phyloP scores from a whole-genome alignment of 2,797 vertebrate genomes.

The Hydrocynus forskahlii region DNA sequence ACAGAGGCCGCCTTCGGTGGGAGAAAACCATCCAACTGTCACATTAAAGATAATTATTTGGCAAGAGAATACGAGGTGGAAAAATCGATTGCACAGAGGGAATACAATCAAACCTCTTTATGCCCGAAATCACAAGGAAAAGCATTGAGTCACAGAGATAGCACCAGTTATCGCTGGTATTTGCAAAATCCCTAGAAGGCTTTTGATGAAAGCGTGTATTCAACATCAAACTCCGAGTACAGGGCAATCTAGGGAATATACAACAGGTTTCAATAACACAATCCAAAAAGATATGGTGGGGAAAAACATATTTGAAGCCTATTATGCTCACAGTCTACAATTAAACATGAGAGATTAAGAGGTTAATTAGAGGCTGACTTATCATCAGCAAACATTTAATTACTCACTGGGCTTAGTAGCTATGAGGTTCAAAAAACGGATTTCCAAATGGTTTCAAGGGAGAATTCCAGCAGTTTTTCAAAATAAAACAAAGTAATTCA shows the following conservation, averaged over 20 bases:
- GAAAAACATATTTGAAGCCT: conserved; percentile 21
- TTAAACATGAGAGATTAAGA: conserved; percentile 19
- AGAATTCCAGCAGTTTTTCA: no score
- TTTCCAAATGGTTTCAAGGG: no score
- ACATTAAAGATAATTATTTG: conserved; percentile 65
- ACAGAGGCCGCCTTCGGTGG: conserved; percentile 45
- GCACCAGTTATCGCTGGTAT: conserved; percentile 25
- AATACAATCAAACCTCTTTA: conserved; percentile 42
- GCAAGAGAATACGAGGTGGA: conserved; percentile 57
- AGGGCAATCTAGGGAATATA: conserved; percentile 6
- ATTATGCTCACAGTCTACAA: conserved; percentile 8
- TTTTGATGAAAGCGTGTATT: conserved; percentile 26
- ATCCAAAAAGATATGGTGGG: background rate
- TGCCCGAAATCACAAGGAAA: conserved; percentile 40
- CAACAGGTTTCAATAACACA: conserved; percentile 2
- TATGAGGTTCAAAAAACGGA: no score
- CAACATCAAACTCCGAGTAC: background rate
- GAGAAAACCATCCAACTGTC: conserved; percentile 55
- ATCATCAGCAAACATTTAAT: background rate
- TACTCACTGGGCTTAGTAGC: background rate
- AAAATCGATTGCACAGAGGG: conserved; percentile 58
- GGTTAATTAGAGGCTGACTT: conserved; percentile 15
- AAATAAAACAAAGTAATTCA: no score
- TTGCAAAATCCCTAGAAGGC: conserved; percentile 25
- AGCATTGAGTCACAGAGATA: conserved; percentile 15